Base-by-base conservation (phyloP, 2,888 invertebrate species). In the Cheilosia scutellata region DNA sequence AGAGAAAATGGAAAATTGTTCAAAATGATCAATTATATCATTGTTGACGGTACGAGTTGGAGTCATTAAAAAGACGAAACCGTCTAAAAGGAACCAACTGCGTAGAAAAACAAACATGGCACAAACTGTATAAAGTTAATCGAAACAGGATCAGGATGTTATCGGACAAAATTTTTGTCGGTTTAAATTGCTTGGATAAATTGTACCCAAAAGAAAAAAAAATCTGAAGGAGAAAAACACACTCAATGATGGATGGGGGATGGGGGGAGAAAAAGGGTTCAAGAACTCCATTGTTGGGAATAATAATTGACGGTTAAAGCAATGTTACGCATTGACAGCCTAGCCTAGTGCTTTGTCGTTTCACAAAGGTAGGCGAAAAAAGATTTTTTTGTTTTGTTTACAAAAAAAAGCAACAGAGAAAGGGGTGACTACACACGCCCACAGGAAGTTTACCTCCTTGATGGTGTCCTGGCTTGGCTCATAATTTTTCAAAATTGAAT, bases 1-100 rank as follows among this genome's bases (percentile, higher is more conserved):
- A n/a, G n/a, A 27, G 16, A 65, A 55, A 76, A 25, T 11, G n/a
- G 42, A 25, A 47, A 80, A 71, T 60, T 62, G 31, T 42, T 70
- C 58, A 25, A 71, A 84, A 86, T 82, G 84, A 86, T 86, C 82
- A 86, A 86, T 86, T 86, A 86, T 82, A 72, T 66, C 58, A 20
- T 20, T 76, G 66, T 66, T 86, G 76, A 66, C 6, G 47, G n/a
- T 47, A 62, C 49, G 76, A 76, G 82, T 82, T 71, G 55, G 82
- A 76, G 80, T 76, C 84, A 86, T 86, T 86, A 76, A 76, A 62
- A 53, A 16, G 65, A n/a, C 37, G 9, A 62, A 78, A 42, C 11
- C 27, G 55, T 11, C 6, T 25, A n/a, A 16, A 51, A 13, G 65
- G 25, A 27, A 2, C 27, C 4, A 55, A 29, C 25, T n/a, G 40